These are phyloP conservation scores for Drosophila dives DNA, from an alignment of 2,888 invertebrate genomes.

Conservation along the genomic window DNA sequence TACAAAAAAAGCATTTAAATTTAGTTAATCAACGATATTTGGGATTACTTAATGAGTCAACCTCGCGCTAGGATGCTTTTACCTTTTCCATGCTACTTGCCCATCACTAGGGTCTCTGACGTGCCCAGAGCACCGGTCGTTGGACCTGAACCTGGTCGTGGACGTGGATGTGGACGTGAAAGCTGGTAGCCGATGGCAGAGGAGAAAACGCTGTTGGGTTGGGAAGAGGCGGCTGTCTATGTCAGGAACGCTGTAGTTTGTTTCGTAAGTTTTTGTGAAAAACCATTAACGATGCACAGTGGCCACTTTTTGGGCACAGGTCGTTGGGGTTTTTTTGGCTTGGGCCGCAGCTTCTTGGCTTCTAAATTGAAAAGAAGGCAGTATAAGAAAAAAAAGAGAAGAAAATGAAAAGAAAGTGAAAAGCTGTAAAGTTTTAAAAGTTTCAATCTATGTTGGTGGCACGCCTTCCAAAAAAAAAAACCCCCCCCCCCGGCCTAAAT, in stretches of 20 bases:
- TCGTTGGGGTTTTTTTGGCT: slow-evolving; percentile 24
- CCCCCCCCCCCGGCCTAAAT: neutral
- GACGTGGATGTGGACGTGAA: neutral
- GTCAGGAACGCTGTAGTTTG: slow-evolving; percentile 68
- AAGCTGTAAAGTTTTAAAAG: slow-evolving; percentile 78
- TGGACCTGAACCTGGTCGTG: neutral
- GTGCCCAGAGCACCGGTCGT: slow-evolving; percentile 46
- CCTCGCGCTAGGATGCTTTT: slow-evolving; percentile 30
- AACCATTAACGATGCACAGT: slow-evolving; percentile 75
- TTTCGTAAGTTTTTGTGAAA: slow-evolving; percentile 73
- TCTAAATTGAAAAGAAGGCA: slow-evolving; percentile 67
- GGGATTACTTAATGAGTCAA: slow-evolving; percentile 12
- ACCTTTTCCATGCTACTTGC: slow-evolving; percentile 6
- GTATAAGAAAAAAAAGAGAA: slow-evolving; percentile 50
- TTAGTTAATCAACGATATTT: neutral
- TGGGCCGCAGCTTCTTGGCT: slow-evolving; percentile 31
- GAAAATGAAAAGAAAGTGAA: slow-evolving; percentile 57
- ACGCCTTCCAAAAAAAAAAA: neutral
- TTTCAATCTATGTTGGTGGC: slow-evolving; percentile 60
- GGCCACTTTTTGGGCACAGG: slow-evolving; percentile 52
- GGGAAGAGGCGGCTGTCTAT: slow-evolving; percentile 23
- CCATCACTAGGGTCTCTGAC: slow-evolving; percentile 58
- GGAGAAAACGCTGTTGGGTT: neutral
- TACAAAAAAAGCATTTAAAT: neutral
- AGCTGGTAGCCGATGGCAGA: slow-evolving; percentile 6